phyloP scores from a whole-genome alignment of 1,140 invertebrate genomes.

The Manduca sexta region DNA sequence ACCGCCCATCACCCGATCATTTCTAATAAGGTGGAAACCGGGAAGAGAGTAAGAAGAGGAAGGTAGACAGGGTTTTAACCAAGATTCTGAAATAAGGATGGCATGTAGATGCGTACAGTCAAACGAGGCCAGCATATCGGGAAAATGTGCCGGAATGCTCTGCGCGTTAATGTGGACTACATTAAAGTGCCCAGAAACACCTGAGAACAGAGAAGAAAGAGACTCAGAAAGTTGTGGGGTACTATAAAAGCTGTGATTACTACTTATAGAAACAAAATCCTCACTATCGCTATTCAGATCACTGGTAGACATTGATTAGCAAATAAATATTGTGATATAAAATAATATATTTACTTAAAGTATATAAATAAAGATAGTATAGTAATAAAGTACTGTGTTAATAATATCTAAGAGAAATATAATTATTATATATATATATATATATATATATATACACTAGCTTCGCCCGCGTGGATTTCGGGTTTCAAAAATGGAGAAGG shows the following conservation, averaged over 20 bases:
- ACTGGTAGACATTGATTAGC: neutral
- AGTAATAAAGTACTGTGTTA: too few relatives aligned
- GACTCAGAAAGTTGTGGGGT: neutral
- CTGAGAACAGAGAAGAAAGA: neutral
- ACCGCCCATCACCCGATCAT: conserved; percentile 1
- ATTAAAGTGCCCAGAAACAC: neutral
- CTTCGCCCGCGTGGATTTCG: too few relatives aligned
- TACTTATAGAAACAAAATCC: too few relatives aligned
- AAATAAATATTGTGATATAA: too few relatives aligned
- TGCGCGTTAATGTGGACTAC: neutral
- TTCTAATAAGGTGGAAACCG: conserved; percentile 11
- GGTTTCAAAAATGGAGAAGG: too few relatives aligned
- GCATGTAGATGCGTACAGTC: conserved; percentile 6
- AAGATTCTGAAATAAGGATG: conserved; percentile 15
- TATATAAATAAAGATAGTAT: too few relatives aligned
- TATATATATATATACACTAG: too few relatives aligned
- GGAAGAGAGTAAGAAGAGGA: conserved; percentile 12
- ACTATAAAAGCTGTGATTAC: too few relatives aligned
- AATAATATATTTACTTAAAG: too few relatives aligned
- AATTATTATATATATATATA: too few relatives aligned
- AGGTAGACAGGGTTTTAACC: conserved; percentile 12
- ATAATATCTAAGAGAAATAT: too few relatives aligned
- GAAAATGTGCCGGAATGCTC: conserved; percentile 3
- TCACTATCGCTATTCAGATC: neutral
- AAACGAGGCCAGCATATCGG: conserved; percentile 4